Percentiles rank a stretch among this genome's conserved stretches.
These are phyloP conservation scores for Siniperca knerii DNA, from an alignment of 2,113 vertebrate genomes.

Conservation along the genomic window DNA sequence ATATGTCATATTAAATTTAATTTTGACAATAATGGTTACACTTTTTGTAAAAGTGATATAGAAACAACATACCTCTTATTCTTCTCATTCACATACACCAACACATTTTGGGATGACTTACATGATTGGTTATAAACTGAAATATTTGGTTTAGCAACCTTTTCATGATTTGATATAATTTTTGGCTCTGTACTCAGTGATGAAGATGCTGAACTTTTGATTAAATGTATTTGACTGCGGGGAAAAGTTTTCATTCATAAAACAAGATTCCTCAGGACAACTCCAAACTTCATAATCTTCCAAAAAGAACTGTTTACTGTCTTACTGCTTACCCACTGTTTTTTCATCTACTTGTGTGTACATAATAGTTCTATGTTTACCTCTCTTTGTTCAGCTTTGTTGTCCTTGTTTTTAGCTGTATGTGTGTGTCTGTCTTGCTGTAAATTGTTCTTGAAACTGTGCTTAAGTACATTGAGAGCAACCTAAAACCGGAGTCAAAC, in stretches of 20 bases:
- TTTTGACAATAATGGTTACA: neutral
- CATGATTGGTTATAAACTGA: neutral
- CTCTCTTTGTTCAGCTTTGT: no score
- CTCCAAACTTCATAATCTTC: neutral
- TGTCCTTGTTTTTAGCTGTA: no score
- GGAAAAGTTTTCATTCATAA: neutral
- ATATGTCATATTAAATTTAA: neutral
- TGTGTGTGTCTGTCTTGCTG: no score
- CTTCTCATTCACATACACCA: neutral
- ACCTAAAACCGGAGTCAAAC: no score
- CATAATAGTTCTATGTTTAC: no score
- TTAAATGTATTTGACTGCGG: no score
- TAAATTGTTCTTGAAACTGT: no score
- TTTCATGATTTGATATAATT: neutral
- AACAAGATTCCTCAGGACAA: neutral
- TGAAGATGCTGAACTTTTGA: neutral
- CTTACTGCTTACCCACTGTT: no score
- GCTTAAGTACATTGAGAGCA: no score
- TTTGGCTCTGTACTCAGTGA: neutral
- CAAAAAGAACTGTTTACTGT: no score
- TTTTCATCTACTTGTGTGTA: no score
- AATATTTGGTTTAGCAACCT: neutral
- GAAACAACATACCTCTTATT: neutral
- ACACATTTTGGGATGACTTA: neutral
- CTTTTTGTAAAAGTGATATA: neutral